Percentiles rank a stretch among this genome's conserved stretches.
These are phyloP conservation scores for Diacarnus erythraeanus DNA, from an alignment of 37 sponge, comb jelly and placozoan genomes.

Conservation along the genomic window DNA sequence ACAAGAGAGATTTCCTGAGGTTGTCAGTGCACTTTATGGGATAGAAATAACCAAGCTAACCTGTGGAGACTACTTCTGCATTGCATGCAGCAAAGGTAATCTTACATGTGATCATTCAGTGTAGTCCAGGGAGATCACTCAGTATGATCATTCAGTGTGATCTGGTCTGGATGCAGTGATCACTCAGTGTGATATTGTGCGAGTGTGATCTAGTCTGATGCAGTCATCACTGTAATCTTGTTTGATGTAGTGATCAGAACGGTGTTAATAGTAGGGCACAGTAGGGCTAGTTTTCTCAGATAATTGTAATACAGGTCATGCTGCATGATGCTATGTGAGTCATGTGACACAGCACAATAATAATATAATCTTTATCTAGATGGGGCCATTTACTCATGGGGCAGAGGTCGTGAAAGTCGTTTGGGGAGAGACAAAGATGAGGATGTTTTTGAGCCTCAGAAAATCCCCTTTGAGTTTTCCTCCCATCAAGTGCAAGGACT, in stretches of 20 bases:
- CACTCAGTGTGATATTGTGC: not conserved
- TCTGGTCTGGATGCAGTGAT: not conserved
- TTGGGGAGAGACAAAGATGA: slow-evolving; percentile 58
- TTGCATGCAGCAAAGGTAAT: slow-evolving; percentile 60
- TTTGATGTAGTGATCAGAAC: not conserved
- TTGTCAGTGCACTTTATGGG: slow-evolving; percentile 16
- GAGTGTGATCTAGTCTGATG: not conserved
- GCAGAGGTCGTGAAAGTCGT: slow-evolving; percentile 54
- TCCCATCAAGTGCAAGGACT: slow-evolving; percentile 28
- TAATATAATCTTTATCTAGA: slow-evolving; percentile 25
- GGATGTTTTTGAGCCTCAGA: slow-evolving; percentile 33
- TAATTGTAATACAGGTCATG: not conserved
- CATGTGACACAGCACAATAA: not conserved
- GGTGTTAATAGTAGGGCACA: not conserved
- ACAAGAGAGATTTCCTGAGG: slow-evolving; percentile 13
- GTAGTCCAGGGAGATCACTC: not conserved
- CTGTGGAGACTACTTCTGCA: slow-evolving; percentile 81
- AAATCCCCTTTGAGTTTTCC: slow-evolving; percentile 45
- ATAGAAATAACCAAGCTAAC: slow-evolving; percentile 40
- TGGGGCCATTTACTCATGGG: slow-evolving; percentile 75
- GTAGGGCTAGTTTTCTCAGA: too few relatives aligned
- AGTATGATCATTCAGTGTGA: not conserved
- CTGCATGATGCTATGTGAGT: not conserved
- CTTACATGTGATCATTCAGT: not conserved
- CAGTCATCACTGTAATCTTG: not conserved